Base-by-base conservation (phyloP, 2,797 vertebrate species). In the Poecile montanus region DNA sequence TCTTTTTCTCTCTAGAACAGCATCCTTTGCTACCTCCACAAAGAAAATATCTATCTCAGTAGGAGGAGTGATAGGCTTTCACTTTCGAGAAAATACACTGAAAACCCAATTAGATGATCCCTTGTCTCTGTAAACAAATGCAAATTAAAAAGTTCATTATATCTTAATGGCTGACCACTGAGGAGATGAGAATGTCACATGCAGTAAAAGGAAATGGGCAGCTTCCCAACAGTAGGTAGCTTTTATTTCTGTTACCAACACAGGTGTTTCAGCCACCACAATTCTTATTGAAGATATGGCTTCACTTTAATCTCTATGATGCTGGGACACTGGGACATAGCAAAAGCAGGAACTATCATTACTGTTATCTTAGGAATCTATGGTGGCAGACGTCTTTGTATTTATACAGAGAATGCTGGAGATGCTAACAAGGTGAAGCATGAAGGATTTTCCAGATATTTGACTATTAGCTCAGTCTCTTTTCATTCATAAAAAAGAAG, bases 1-100 rank as follows among this genome's bases (percentile, higher is more conserved):
- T 62, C 62, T 88, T 96, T 74, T 83, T 38, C 81, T 92, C 77
- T 84, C 61, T 79, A 75, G 63, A 74, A 80, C 34, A 81, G 77
- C 26, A 77, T 79, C 56, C 60, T 95, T 74, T 70, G 20, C 75
- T 45, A 51, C 67, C 36, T 77, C 42, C 56, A 85, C 70, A 61
- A 60, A 80, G 44, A 10, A 72, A 89, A 84, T 15, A 48, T 65
- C 44, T 82, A 48, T 65, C 42, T 82, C 85, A 61, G 58, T 30
- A 66, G 70, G 61, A 90, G 68, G 20, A 67, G n/a, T 7, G 21
- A 54, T 38, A 54, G 68, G 50, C 53, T 96, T 86, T 93, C 51
- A 36, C 32, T 91, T 95, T 75, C 29, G 21, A 91, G 89, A 91
- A 66, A 68, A 81, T 44, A 56, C 58, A 71, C 58, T 42, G 56